A percentile compares a stretch with the other conserved stretches of the same genome.
These are phyloP conservation scores for Synanthedon tipuliformis DNA, from an alignment of 2,888 invertebrate species.

Conservation along the genomic window DNA sequence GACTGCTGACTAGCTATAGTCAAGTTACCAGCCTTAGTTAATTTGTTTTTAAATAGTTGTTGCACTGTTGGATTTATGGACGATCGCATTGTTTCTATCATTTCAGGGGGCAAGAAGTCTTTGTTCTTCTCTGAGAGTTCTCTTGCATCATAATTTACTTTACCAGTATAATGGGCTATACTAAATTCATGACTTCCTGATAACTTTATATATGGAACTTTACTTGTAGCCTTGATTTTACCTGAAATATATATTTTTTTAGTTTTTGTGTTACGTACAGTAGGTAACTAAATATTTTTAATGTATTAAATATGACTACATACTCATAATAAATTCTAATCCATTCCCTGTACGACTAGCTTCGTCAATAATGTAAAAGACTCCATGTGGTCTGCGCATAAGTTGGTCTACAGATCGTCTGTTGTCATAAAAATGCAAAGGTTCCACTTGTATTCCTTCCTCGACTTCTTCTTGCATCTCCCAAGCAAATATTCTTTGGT, in stretches of 20 bases:
- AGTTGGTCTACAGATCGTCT: conserved; percentile 88
- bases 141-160: conserved; percentile 83
- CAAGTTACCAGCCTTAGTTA: conserved; percentile 88
- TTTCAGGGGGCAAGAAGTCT: conserved; percentile 90
- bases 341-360: conserved; percentile 81
- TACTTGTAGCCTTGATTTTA: conserved; percentile 64
- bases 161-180: conserved; percentile 91
- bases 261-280: neutral
- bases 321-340: conserved; percentile 80
- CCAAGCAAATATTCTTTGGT: conserved; percentile 91
- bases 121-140: conserved; percentile 91
- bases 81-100: conserved; percentile 85
- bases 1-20: conserved; percentile 67
- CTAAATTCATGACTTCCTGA: conserved; percentile 78
- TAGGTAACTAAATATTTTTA: conserved; percentile 16
- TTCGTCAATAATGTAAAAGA: conserved; percentile 89
- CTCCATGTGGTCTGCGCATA: conserved; percentile 83
- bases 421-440: conserved; percentile 87
- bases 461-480: conserved; percentile 86
- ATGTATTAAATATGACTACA: conserved; percentile 10
- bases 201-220: conserved; percentile 66
- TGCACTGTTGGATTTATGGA: conserved; percentile 79
- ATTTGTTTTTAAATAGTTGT: conserved; percentile 83
- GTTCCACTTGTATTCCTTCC: conserved; percentile 80
- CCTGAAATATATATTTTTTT: conserved; percentile 40